These are phyloP conservation scores for Trilocha varians DNA, from an alignment of 2,888 invertebrate species.

Conservation along the genomic window DNA sequence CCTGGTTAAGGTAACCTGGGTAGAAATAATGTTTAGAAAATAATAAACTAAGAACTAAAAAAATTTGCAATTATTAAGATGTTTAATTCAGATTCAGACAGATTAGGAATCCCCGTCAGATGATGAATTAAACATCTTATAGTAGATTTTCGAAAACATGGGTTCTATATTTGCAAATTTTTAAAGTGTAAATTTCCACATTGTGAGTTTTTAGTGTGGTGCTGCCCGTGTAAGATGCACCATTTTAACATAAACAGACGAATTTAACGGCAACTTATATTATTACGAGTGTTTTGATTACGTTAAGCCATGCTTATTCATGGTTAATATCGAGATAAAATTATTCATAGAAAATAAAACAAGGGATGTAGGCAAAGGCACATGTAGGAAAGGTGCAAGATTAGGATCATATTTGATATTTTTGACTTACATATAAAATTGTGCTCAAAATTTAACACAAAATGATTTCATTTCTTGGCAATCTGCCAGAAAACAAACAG, in stretches of 20 bases:
- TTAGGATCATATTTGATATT: conserved; percentile 32
- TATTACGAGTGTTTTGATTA: conserved; percentile 29
- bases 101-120: not conserved
- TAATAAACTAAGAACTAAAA: conserved; percentile 35
- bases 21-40: conserved; percentile 46
- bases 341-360: conserved; percentile 27
- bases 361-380: conserved; percentile 47
- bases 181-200: conserved; percentile 41
- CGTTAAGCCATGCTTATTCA: conserved; percentile 59
- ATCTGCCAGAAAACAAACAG: conserved; percentile 75
- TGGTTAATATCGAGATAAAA: conserved; percentile 55
- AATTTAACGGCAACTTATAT: conserved; percentile 23
- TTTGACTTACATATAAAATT: not conserved
- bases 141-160: conserved; percentile 4
- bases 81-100: conserved; percentile 16
- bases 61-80: conserved; percentile 32
- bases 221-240: conserved; percentile 62
- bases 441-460: conserved; percentile 11
- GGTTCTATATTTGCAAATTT: conserved; percentile 35
- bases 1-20: conserved; percentile 68
- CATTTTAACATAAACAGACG: conserved; percentile 32
- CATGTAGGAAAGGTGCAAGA: conserved; percentile 63
- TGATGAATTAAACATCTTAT: conserved; percentile 21
- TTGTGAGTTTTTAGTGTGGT: conserved; percentile 63
- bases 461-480: conserved; percentile 52